A percentile compares a stretch with the other conserved stretches of the same genome.
phyloP scores from a whole-genome alignment of 2,797 vertebrate genomes.

The Enteromius treurensis region DNA sequence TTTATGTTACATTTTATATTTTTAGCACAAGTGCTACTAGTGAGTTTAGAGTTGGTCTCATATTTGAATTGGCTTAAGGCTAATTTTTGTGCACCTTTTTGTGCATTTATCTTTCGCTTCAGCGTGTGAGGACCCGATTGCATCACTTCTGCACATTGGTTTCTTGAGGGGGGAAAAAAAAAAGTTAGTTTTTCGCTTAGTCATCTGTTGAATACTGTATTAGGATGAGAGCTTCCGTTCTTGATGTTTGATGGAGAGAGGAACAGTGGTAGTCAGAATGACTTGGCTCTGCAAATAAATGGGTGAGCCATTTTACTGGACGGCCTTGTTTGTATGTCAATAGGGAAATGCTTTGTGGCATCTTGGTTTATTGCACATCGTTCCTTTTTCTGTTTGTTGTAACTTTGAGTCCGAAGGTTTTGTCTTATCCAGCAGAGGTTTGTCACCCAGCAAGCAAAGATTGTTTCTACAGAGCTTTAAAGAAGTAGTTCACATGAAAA shows the following conservation, averaged over 20 bases:
- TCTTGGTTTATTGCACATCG: neutral
- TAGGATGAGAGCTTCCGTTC: neutral
- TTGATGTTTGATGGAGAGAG: neutral
- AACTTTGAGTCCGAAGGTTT: constrained; percentile 28
- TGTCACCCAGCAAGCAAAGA: neutral
- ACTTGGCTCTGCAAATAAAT: constrained; percentile 9
- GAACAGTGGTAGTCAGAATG: neutral
- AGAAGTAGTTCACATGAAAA: neutral
- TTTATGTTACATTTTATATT: too few species aligned
- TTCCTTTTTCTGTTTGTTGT: constrained; percentile 16
- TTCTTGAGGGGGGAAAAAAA: neutral
- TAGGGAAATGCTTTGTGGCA: constrained; percentile 5
- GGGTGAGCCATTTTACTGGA: neutral
- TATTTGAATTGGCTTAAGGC: too few species aligned
- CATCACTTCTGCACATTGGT: neutral
- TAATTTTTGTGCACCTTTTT: too few species aligned
- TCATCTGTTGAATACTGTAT: constrained; percentile 5
- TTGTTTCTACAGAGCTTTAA: neutral
- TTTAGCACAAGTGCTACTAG: too few species aligned
- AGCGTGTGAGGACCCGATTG: neutral
- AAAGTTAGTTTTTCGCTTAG: neutral
- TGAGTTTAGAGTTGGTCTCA: too few species aligned
- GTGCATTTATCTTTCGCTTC: neutral
- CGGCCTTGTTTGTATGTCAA: neutral
- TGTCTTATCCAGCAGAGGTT: constrained; percentile 7